These are phyloP conservation scores for Pycnomerus fuliginosus DNA, from an alignment of 2,888 invertebrate genomes.

Conservation along the genomic window DNA sequence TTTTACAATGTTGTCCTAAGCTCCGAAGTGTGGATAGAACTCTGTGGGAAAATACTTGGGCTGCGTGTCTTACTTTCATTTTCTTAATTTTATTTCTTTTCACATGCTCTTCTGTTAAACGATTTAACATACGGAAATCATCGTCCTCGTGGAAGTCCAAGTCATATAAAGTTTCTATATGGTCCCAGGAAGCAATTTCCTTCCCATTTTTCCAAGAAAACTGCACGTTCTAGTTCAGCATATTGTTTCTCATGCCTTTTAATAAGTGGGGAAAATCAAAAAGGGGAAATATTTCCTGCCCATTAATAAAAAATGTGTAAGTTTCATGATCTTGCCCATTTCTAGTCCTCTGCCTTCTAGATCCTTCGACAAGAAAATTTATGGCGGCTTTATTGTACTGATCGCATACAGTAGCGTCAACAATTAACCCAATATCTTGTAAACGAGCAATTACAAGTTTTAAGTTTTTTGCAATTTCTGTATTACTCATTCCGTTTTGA, in stretches of 20 bases:
- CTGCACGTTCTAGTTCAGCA: background rate
- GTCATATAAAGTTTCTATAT: slow-evolving; percentile 9
- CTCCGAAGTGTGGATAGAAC: background rate
- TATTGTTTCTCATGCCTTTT: slow-evolving; percentile 3
- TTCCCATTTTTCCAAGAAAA: slow-evolving; percentile 9
- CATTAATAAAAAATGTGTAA: background rate
- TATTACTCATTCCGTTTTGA: slow-evolving; percentile 2
- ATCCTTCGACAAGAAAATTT: background rate
- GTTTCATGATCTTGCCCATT: background rate
- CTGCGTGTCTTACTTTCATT: background rate
- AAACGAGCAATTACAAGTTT: background rate
- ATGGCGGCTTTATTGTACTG: slow-evolving; percentile 10
- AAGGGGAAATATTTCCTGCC: slow-evolving; percentile 1
- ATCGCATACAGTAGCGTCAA: slow-evolving; percentile 7
- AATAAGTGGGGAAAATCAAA: slow-evolving; percentile 3
- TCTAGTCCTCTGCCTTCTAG: background rate
- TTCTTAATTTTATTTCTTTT: background rate
- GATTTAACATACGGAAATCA: slow-evolving; percentile 6
- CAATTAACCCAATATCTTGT: slow-evolving; percentile 1
- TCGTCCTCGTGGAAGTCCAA: slow-evolving; percentile 1
- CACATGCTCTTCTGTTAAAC: slow-evolving; percentile 12
- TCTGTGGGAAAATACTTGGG: background rate
- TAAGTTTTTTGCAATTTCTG: background rate
- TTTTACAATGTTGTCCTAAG: background rate
- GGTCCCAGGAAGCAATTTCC: slow-evolving; percentile 5